Evolutionary conservation across 2,888 invertebrate species (phyloP), one percentile per base, ranked within the genome.

Genomic region (Aporophyla nigra): DNA sequence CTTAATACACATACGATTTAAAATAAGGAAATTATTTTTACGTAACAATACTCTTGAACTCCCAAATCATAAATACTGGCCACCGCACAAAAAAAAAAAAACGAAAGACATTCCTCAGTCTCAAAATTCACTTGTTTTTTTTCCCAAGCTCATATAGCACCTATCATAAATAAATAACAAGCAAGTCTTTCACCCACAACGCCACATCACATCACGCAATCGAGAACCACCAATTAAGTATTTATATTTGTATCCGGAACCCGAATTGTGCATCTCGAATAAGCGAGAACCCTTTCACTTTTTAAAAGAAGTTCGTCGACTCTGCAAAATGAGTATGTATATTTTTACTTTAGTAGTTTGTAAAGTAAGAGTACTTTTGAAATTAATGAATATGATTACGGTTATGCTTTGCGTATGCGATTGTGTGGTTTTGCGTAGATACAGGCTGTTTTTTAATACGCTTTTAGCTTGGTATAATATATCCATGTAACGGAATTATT

Each of bases 271-370:
- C 43, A 72, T 74, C 68, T 69, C 33, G 63, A 71, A 56, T 63
- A 40, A 6, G 5, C 0, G 24, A 71, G 27, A 67, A 71, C 85
- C 84, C 84, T 84, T 84, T 84, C 84, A 84, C 84, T 84, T 84
- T 81, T 74, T 54, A 14, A 2, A 63, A 21, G 27, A 58, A 51
- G 74, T 81, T 84, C 82, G 73, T 82, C 68, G 74, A 73, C 83
- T 46, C 53, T 10, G 6, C 51, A 58, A 9, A 33, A 5, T 62
- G 24, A 53, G 58, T 54, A 65, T 59, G 63, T 56, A 49, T 65
- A 74, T 74, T 82, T 70, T 83, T 59, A 58, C 58, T 65, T 70
- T 80, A 67, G 80, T 67, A 27, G 19, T 67, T 24, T 54, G 53
- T 83, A 58, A 69, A 79, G 79, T 63, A 62, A 80, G 62, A 76